Percentiles rank a stretch among this genome's conserved stretches.
phyloP scores from a whole-genome alignment of 2,797 vertebrate species.

The Loris lydekkerianus region DNA sequence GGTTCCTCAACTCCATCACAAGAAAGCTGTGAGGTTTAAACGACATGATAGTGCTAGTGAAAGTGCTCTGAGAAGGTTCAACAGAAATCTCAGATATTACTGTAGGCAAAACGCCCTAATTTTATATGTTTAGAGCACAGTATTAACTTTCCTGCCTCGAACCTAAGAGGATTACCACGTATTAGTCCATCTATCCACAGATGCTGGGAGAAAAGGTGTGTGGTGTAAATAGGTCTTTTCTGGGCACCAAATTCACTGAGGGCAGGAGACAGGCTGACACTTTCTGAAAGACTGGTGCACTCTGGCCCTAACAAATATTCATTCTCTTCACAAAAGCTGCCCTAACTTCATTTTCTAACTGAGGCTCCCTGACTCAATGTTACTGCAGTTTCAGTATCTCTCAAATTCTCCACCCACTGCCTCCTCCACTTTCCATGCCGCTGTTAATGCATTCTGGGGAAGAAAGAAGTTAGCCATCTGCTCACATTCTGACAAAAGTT shows the following conservation, averaged over 20 bases:
- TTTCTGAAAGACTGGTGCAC: conserved; percentile 25
- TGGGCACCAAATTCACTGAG: not conserved
- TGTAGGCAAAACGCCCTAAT: not conserved
- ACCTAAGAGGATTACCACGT: not conserved
- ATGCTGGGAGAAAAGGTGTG: not conserved
- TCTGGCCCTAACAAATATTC: conserved; percentile 42
- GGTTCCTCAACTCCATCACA: not conserved
- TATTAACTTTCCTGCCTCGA: not conserved
- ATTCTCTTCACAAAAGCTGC: conserved; percentile 51
- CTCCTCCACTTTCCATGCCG: conserved; percentile 55
- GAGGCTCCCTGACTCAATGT: conserved; percentile 69
- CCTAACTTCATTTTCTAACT: conserved; percentile 52
- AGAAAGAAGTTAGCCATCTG: conserved; percentile 74
- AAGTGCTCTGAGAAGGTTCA: conserved; percentile 9
- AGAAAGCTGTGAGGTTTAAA: not conserved
- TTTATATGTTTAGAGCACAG: not conserved
- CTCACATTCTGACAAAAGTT: conserved; percentile 75
- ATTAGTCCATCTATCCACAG: not conserved
- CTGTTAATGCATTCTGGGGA: conserved; percentile 55
- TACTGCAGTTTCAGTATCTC: conserved; percentile 54
- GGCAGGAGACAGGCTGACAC: not conserved
- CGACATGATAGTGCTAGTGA: not conserved
- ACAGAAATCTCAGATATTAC: conserved; percentile 22
- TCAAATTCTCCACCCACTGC: conserved; percentile 3
- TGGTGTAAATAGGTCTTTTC: not conserved